Percentiles rank a stretch among this genome's conserved stretches.
phyloP scores from a whole-genome alignment of 2,113 vertebrate species.

The Naja naja region DNA sequence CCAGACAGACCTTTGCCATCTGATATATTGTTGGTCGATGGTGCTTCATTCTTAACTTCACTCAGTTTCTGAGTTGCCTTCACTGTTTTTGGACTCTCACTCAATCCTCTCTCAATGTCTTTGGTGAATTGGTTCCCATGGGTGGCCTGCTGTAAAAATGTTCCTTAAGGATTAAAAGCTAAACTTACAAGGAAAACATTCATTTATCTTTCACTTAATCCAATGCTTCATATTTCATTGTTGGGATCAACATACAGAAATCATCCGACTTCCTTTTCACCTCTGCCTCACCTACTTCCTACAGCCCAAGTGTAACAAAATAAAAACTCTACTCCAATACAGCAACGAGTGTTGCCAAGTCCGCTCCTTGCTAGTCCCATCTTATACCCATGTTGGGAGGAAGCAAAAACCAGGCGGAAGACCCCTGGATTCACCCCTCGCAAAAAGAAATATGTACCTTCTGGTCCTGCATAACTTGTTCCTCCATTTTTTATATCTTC shows the following conservation, averaged over 20 bases:
- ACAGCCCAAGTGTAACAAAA: background rate
- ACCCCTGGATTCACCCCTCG: background rate
- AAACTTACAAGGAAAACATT: background rate
- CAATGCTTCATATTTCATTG: background rate
- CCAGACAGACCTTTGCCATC: slow-evolving; percentile 69
- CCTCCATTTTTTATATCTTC: slow-evolving; percentile 81
- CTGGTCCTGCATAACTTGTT: slow-evolving; percentile 68
- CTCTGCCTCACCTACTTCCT: background rate
- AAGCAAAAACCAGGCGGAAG: background rate
- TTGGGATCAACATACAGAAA: background rate
- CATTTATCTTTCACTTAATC: background rate
- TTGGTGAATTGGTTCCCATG: slow-evolving; percentile 59
- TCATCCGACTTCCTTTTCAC: background rate
- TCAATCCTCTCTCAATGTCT: slow-evolving; percentile 52
- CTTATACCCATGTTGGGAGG: background rate
- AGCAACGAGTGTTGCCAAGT: background rate
- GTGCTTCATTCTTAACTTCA: slow-evolving; percentile 65
- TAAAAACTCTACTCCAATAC: background rate
- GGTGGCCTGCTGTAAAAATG: slow-evolving; percentile 53
- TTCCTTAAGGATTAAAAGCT: background rate
- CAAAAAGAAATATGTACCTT: slow-evolving; percentile 59
- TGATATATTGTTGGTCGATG: slow-evolving; percentile 62
- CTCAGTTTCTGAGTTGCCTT: slow-evolving; percentile 47
- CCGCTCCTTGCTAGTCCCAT: background rate
- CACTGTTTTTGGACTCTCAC: slow-evolving; percentile 31